Percentiles rank a stretch among this genome's conserved stretches.
phyloP scores from a whole-genome alignment of 2,797 vertebrate genomes.

The Halcyon chelicuti region DNA sequence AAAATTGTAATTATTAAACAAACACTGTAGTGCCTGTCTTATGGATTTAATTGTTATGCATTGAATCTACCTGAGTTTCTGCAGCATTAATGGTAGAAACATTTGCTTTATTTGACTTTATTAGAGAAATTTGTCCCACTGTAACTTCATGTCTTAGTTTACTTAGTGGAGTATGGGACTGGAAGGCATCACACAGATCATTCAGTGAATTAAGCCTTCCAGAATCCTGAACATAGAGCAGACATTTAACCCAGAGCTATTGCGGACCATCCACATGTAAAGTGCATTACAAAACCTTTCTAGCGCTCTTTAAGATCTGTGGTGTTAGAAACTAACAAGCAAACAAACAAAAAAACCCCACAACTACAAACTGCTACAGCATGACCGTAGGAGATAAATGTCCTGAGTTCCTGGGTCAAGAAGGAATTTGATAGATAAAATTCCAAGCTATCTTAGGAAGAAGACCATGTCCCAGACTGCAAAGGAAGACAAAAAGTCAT shows the following conservation, averaged over 20 bases:
- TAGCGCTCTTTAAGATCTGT: neutral
- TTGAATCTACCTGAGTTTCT: slow-evolving; percentile 30
- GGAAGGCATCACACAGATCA: neutral
- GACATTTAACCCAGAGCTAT: neutral
- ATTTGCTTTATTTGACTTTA: neutral
- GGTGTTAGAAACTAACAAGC: neutral
- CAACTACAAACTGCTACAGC: neutral
- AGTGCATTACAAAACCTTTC: neutral
- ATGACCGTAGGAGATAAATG: neutral
- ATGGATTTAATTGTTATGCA: slow-evolving; percentile 34
- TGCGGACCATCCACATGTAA: neutral
- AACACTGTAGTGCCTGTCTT: slow-evolving; percentile 27
- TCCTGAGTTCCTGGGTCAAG: neutral
- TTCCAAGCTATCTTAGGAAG: neutral
- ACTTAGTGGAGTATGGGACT: neutral
- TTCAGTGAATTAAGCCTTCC: neutral
- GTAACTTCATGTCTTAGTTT: neutral
- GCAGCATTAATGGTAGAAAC: neutral
- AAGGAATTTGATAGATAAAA: neutral
- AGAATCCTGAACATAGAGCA: neutral
- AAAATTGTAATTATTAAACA: slow-evolving; percentile 57
- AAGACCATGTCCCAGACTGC: neutral
- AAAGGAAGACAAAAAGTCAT: neutral
- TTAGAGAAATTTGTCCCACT: neutral
- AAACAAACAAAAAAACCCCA: neutral